Conservation (phyloP, 2,797 vertebrate species). For the Myotis planiceps region DNA sequence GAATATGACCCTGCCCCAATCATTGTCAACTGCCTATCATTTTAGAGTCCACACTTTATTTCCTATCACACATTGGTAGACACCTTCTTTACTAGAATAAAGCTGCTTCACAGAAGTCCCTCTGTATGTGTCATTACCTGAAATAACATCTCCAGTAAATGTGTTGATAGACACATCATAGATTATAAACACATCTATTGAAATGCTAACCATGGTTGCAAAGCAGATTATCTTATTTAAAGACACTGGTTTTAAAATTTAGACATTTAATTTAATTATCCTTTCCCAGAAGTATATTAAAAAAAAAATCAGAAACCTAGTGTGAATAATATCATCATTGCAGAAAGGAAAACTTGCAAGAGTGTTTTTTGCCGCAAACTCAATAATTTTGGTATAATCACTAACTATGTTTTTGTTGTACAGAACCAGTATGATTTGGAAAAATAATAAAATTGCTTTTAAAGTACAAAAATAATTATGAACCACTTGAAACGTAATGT, state of each 20-base stretch:
- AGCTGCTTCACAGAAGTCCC: conserved; percentile 76
- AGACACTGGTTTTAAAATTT: conserved; percentile 85
- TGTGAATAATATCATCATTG: conserved; percentile 83
- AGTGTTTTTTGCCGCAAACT: conserved; percentile 86
- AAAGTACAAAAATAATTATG: conserved; percentile 95
- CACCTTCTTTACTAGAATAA: conserved; percentile 77
- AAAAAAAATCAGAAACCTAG: conserved; percentile 85
- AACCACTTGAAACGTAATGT: conserved; percentile 94
- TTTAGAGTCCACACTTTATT: conserved; percentile 60
- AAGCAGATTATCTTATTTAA: conserved; percentile 87
- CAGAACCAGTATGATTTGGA: conserved; percentile 89
- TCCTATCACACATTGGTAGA: conserved; percentile 71
- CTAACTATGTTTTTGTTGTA: conserved; percentile 91
- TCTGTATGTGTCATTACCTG: conserved; percentile 77
- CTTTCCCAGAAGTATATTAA: conserved; percentile 84
- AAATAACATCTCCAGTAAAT: conserved; percentile 82
- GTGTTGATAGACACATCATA: conserved; percentile 80
- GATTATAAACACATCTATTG: conserved; percentile 81
- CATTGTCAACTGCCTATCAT: not conserved
- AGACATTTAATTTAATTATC: conserved; percentile 89
- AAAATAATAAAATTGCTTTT: conserved; percentile 93
- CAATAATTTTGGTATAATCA: conserved; percentile 90
- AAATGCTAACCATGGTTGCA: conserved; percentile 82
- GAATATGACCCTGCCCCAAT: conserved; percentile 68
- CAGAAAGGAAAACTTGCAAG: conserved; percentile 84